phyloP scores from a whole-genome alignment of 2,797 vertebrate genomes.

The Gobio occitaniae region DNA sequence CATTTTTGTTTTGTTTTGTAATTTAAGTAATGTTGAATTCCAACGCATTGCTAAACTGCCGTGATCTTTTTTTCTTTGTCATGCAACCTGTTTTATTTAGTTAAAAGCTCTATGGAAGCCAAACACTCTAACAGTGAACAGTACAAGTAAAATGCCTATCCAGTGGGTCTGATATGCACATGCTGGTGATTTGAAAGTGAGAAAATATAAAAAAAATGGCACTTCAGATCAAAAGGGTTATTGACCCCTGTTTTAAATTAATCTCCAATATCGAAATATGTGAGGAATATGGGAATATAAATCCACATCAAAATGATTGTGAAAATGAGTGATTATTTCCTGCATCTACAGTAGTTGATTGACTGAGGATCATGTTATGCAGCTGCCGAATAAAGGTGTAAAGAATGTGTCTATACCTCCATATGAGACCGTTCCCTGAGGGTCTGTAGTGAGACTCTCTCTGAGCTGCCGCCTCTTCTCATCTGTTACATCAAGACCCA shows the following conservation, averaged over 20 bases:
- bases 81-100: constrained; percentile 2
- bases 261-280: background rate
- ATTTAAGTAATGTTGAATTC: constrained; percentile 6
- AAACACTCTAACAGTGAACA: background rate
- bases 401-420: constrained; percentile 77
- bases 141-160: background rate
- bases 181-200: background rate
- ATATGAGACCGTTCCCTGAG: constrained; percentile 88
- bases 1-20: background rate
- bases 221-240: background rate
- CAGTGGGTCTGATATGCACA: background rate
- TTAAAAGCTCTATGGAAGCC: background rate
- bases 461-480: constrained; percentile 83
- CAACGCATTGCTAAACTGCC: background rate
- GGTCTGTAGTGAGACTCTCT: constrained; percentile 84
- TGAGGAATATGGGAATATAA: background rate
- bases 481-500: constrained; percentile 85
- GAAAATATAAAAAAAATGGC: background rate
- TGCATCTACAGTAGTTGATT: background rate
- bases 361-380: background rate
- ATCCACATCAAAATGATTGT: background rate
- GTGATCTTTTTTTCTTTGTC: background rate
- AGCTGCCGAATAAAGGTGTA: background rate
- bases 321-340: background rate
- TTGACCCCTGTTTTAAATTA: background rate